Conservation (phyloP, 2,797 vertebrate species). For the Bradypus variegatus region DNA sequence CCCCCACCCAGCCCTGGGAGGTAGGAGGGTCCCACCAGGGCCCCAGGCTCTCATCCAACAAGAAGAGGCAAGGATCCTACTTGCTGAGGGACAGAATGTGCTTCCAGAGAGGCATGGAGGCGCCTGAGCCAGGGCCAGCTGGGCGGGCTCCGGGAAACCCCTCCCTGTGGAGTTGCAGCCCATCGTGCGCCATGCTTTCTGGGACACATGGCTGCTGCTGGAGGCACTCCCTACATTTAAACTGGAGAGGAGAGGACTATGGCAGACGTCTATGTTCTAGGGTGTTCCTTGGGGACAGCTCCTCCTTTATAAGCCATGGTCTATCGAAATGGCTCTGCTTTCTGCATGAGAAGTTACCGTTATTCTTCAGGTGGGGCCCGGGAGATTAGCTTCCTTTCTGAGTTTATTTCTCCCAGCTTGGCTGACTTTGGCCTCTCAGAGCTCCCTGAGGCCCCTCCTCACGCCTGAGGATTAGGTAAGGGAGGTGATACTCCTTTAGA, state of each 20-base stretch:
- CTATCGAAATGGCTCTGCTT: not conserved
- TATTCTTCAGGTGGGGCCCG: too few relatives aligned
- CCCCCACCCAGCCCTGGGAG: slow-evolving; percentile 34
- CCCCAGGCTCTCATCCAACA: slow-evolving; percentile 44
- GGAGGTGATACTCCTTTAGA: not conserved
- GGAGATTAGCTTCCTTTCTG: not conserved
- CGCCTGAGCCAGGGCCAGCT: accelerated
- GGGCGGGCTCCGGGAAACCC: not conserved
- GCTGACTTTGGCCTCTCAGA: not conserved
- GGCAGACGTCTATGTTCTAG: not conserved
- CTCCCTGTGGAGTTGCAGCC: not conserved
- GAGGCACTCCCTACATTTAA: not conserved
- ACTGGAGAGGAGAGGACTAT: not conserved
- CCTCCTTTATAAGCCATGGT: not conserved
- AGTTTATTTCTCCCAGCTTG: too few relatives aligned
- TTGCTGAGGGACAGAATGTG: slow-evolving; percentile 45
- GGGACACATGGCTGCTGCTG: not conserved
- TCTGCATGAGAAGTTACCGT: not conserved
- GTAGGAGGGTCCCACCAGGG: slow-evolving; percentile 45
- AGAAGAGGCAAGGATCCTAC: slow-evolving; percentile 52
- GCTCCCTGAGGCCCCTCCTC: not conserved
- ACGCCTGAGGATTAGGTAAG: not conserved
- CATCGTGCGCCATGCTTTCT: not conserved
- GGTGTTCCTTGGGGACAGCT: not conserved
- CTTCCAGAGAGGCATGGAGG: not conserved